These are phyloP conservation scores for Heliocidaris tuberculata DNA, from an alignment of 35 echinoderm and acorn worm genomes.

Conservation along the genomic window DNA sequence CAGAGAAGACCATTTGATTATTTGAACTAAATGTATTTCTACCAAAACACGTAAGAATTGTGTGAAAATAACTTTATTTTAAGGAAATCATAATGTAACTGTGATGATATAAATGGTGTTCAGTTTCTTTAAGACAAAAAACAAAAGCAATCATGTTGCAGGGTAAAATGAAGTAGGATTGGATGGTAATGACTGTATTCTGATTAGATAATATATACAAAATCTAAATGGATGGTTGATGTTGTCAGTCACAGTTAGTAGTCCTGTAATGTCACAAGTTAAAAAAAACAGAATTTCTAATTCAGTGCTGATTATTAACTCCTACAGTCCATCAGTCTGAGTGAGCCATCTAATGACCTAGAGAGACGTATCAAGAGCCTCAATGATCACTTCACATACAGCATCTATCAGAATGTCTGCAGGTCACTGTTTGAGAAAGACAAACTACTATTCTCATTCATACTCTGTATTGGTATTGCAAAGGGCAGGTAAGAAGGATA, in stretches of 20 bases:
- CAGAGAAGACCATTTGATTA: no score
- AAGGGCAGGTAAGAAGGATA: slow-evolving; percentile 74
- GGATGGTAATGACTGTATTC: background rate
- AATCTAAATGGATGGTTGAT: no score
- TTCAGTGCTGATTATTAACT: background rate
- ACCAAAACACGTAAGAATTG: no score
- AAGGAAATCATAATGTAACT: no score
- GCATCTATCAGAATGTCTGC: slow-evolving; percentile 97
- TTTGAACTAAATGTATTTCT: no score
- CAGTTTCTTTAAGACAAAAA: no score
- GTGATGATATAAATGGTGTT: no score
- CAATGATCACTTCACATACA: slow-evolving; percentile 92
- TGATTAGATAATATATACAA: no score
- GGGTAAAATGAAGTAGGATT: background rate
- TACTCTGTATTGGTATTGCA: slow-evolving; percentile 93
- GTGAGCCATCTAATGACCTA: slow-evolving; percentile 69
- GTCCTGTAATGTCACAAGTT: background rate
- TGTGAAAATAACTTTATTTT: no score
- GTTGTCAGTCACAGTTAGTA: background rate
- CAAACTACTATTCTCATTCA: slow-evolving; percentile 93
- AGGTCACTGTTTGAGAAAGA: slow-evolving; percentile 96
- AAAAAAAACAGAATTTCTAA: background rate
- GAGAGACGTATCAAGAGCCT: slow-evolving; percentile 83
- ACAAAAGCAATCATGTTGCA: no score
- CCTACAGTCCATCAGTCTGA: slow-evolving; percentile 80